Evolutionary conservation across 2,113 vertebrate species (phyloP).

Genomic region (Stictonetta naevosa): DNA sequence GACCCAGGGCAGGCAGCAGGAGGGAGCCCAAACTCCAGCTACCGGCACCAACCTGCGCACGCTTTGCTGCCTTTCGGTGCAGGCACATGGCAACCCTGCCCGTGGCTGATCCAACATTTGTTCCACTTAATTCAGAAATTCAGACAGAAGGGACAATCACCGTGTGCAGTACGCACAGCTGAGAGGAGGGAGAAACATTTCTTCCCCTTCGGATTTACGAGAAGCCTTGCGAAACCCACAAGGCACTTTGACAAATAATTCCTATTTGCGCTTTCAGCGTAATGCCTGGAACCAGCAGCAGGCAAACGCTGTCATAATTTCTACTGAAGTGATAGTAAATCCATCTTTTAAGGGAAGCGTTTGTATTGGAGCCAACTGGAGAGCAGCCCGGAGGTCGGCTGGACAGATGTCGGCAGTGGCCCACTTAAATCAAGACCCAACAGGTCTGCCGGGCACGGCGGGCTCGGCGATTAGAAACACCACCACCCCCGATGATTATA

Average conservation of each 20-base stretch:
- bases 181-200: background rate
- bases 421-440: background rate
- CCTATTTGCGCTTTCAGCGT: background rate
- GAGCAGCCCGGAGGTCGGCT: conserved; percentile 8
- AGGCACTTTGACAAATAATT: conserved; percentile 11
- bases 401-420: background rate
- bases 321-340: conserved; percentile 46
- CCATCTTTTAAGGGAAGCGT: conserved; percentile 1
- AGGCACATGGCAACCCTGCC: background rate
- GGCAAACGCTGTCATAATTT: conserved; percentile 8
- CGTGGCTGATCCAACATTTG: background rate
- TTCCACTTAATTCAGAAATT: background rate
- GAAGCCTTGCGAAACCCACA: background rate
- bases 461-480: background rate
- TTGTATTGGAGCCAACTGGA: conserved; percentile 9
- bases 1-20: too few species aligned
- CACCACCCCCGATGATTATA: background rate
- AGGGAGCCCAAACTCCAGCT: background rate
- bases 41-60: background rate
- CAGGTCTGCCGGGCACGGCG: background rate
- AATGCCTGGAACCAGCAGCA: background rate
- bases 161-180: background rate
- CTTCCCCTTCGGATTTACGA: background rate
- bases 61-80: background rate
- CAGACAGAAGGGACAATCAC: background rate